These are phyloP conservation scores for Harpalus rufipes DNA, from an alignment of 2,888 invertebrate species.

Conservation along the genomic window DNA sequence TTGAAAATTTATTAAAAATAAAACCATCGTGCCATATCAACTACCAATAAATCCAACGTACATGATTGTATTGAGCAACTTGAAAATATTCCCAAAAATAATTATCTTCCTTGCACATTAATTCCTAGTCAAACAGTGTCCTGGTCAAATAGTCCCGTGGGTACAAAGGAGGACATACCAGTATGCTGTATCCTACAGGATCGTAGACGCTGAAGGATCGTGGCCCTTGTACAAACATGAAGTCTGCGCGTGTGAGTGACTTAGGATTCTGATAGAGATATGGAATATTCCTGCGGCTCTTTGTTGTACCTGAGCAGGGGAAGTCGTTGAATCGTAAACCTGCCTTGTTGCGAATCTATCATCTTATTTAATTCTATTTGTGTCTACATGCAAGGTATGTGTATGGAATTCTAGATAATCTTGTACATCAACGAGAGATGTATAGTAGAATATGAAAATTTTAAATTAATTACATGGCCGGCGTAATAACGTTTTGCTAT, in stretches of 20 bases:
- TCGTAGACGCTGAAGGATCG: background rate
- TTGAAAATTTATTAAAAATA: too few relatives aligned
- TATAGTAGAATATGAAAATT: too few relatives aligned
- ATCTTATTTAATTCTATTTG: constrained; percentile 22
- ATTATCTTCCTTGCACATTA: background rate
- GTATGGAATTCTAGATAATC: constrained; percentile 11
- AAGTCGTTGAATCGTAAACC: background rate
- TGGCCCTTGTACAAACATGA: background rate
- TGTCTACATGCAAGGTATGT: background rate
- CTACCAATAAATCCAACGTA: too few relatives aligned
- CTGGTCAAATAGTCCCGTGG: background rate
- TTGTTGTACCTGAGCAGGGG: background rate
- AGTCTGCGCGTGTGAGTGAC: background rate
- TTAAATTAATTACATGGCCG: too few relatives aligned
- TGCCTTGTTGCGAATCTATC: constrained; percentile 14
- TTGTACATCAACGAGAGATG: too few relatives aligned
- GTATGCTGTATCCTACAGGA: background rate
- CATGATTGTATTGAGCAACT: too few relatives aligned
- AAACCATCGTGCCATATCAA: too few relatives aligned
- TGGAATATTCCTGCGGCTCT: background rate
- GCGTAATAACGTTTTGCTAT: too few relatives aligned
- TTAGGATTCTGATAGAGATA: background rate
- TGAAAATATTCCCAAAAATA: too few relatives aligned
- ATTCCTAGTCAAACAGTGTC: background rate
- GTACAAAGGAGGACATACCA: background rate